Conservation (phyloP, 2,113 vertebrate species). For the Neofelis nebulosa region DNA sequence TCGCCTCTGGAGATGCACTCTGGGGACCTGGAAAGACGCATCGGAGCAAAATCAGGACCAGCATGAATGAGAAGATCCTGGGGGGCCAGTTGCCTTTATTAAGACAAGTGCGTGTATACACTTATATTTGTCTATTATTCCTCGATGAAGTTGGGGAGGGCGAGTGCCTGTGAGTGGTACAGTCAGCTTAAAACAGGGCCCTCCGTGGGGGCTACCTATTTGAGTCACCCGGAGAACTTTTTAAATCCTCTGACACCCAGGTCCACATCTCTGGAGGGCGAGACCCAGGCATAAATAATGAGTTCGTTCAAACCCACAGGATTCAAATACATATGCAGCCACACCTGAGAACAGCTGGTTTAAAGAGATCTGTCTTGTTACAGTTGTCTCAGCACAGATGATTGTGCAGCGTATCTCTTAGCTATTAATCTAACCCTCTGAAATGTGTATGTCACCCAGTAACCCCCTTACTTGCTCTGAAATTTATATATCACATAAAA, state of each 20-base stretch:
- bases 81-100: fast-evolving
- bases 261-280: neutral
- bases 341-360: neutral
- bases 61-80: fast-evolving
- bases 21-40: neutral
- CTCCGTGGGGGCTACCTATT: fast-evolving
- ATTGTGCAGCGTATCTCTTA: neutral
- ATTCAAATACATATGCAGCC: neutral
- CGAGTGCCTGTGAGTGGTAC: fast-evolving
- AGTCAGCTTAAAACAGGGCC: neutral
- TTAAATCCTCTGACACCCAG: neutral
- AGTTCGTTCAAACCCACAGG: neutral
- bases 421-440: neutral
- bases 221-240: neutral
- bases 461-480: neutral
- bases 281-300: neutral
- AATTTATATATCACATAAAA: no score
- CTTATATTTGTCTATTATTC: no score
- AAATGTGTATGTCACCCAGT: neutral
- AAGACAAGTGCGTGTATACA: neutral
- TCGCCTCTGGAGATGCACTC: fast-evolving
- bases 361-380: neutral
- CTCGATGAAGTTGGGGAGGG: no score
- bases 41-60: neutral
- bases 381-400: fast-evolving